A percentile compares a stretch with the other conserved stretches of the same genome.
These are phyloP conservation scores for Terrapene triunguis DNA, from an alignment of 2,113 vertebrate genomes.

Conservation along the genomic window DNA sequence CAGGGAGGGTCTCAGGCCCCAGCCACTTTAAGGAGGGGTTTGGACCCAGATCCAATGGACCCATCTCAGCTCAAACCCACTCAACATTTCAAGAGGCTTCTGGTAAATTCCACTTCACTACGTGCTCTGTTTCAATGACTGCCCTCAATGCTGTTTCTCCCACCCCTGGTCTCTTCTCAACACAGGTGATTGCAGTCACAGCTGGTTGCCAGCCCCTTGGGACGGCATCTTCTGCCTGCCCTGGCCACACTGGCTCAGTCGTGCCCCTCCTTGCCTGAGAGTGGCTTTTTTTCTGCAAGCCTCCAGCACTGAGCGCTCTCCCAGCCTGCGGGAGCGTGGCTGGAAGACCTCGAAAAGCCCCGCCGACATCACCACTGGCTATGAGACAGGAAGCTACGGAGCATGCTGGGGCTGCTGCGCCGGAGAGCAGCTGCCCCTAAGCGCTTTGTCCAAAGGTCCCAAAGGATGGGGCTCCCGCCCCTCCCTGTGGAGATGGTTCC, in stretches of 20 bases:
- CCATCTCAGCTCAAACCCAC: not conserved
- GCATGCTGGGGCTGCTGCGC: too few species aligned
- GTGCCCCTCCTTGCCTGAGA: not conserved
- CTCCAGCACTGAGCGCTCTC: too few species aligned
- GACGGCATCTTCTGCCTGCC: too few species aligned
- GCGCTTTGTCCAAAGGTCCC: too few species aligned
- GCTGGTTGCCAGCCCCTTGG: too few species aligned
- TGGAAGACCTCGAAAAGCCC: not conserved
- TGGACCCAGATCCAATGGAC: not conserved
- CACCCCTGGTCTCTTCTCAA: too few species aligned
- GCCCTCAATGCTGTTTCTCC: not conserved
- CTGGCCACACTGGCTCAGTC: too few species aligned
- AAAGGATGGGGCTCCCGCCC: too few species aligned
- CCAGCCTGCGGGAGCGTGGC: too few species aligned
- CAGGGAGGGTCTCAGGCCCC: not conserved
- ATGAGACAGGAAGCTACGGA: too few species aligned
- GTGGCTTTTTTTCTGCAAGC: not conserved
- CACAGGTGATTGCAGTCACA: not conserved
- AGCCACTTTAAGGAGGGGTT: not conserved
- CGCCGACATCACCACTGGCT: too few species aligned
- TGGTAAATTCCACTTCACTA: not conserved
- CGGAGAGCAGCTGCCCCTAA: not conserved
- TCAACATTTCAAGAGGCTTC: not conserved
- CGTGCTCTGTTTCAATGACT: not conserved
- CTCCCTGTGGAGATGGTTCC: not conserved